A percentile compares a stretch with the other conserved stretches of the same genome.
Evolutionary conservation across 2,888 invertebrate species (phyloP).

Genomic region (Pasiphila rectangulata): DNA sequence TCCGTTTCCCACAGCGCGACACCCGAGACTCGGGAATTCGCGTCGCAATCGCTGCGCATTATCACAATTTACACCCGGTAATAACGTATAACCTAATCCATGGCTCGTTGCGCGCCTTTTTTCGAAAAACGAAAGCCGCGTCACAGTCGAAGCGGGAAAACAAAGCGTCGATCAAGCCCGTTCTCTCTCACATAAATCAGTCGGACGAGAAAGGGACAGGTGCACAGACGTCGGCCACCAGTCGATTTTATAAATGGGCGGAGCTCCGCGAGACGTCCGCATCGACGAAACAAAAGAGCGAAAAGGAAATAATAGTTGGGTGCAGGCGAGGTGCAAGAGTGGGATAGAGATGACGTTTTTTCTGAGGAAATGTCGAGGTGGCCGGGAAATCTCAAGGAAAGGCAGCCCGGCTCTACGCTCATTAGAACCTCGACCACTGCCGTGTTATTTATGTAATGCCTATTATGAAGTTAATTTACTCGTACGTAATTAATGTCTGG

Average conservation of each 20-base stretch:
- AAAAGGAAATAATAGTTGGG: constrained; percentile 71
- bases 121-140: constrained; percentile 54
- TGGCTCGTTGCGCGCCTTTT: constrained; percentile 52
- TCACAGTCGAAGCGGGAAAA: constrained; percentile 69
- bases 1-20: constrained; percentile 59
- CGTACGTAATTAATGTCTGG: constrained; percentile 36
- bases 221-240: constrained; percentile 70
- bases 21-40: constrained; percentile 64
- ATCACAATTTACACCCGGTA: constrained; percentile 64
- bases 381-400: constrained; percentile 73
- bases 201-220: constrained; percentile 76
- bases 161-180: constrained; percentile 79
- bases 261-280: constrained; percentile 75
- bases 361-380: constrained; percentile 64
- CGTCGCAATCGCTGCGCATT: constrained; percentile 65
- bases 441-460: constrained; percentile 48
- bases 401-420: constrained; percentile 44
- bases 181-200: constrained; percentile 80
- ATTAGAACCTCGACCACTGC: constrained; percentile 39
- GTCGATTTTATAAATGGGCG: constrained; percentile 80
- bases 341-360: constrained; percentile 59
- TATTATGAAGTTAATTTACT: constrained; percentile 42
- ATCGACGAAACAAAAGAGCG: constrained; percentile 74
- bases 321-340: constrained; percentile 68
- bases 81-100: constrained; percentile 38